Base-by-base conservation (phyloP, 23 tunicate species). In the Phallusia fumigata region DNA sequence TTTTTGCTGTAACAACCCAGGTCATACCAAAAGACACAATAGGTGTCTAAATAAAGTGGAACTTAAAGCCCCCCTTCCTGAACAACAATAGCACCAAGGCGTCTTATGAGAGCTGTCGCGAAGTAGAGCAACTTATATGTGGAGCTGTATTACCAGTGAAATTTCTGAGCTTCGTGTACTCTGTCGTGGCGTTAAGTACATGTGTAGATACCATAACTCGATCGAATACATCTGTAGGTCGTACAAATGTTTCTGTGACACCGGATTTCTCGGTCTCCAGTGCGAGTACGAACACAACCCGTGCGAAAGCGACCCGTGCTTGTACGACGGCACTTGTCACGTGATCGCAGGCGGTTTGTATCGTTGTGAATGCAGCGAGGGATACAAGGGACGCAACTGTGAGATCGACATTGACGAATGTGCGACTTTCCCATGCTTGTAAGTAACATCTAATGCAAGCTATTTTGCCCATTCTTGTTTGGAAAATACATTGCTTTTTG, bases 341-440 rank as follows among this genome's bases (percentile, higher is more conserved):
- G 65, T 26, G 34, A 28, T 73, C 1, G 40, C 18, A 21, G 73
- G 31, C 33, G 91, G 84, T n/a, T 31, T 47, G 47, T 87, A 87
- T 76, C 65, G 33, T 33, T 87, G 91, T 64, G 78, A 76, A 24
- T 87, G 91, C 52, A 19, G 35, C 15, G 36, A 65, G 0, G 98
- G 98, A 33, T 95, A 84, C 75, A 53, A 64, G 6, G 98, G 98
- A 3, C 36, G 13, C 75, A 80, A 65, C 69, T 95, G 98, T 75
- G 88, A 86, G 30, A n/a, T 74, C 31, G 87, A 95, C 22, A 95
- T 95, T 31, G 76, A 95, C 58, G 95, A 89, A 32, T 95, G 98
- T 76, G 31, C 36, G 18, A 73, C 86, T 10, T 78, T 73, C 49
- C 90, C 91, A 19, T 95, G 98, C 49, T 0, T 36, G 85, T 79